Evolutionary conservation across 2,113 vertebrate species (phyloP), one percentile per base, ranked within the genome.

Genomic region (Ciconia stormi): DNA sequence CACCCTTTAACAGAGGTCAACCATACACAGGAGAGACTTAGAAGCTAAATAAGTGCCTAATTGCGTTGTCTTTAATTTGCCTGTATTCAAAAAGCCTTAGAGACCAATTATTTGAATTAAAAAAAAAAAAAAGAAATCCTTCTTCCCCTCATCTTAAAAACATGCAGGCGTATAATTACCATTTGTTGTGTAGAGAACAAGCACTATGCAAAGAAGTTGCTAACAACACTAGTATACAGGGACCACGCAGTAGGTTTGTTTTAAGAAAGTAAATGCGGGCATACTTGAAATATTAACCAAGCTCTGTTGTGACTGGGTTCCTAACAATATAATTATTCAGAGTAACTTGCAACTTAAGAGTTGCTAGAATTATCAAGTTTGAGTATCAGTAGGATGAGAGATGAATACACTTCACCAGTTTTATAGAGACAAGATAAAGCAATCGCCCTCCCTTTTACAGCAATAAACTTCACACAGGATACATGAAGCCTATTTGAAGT

Each of bases 81-180:
- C 40, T 81, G 16, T 17, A 63, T 61, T 82, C 49, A 76, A 82
- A 79, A 56, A 65, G 36, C 87, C 93, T 69, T 15, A 53, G 95
- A 85, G 91, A 91, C 56, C 73, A 91, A 96, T 91, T 96, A 95
- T 72, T 82, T 61, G 25, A 52, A 81, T 55, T 50, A 11, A 70
- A 52, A 56, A 42, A 29, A 38, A 38, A 52, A 29, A 49, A 4
- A 36, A 8, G 42, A 63, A 73, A 34, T 9, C 55, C 19, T 61
- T 59, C 23, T 81, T 83, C 44, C 34, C 49, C 16, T 74, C 11
- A 2, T 63, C 52, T 82, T 76, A 67, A 78, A 83, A 84, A 1
- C 44, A 82, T 0, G 12, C 29, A 53, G 42, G 73, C 47, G 91
- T 81, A 26, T 59, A 82, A 94, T 67, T 67, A 30, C 59, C 44